Evolutionary conservation across 2,113 vertebrate species (phyloP).

Genomic region (Sturnira hondurensis): DNA sequence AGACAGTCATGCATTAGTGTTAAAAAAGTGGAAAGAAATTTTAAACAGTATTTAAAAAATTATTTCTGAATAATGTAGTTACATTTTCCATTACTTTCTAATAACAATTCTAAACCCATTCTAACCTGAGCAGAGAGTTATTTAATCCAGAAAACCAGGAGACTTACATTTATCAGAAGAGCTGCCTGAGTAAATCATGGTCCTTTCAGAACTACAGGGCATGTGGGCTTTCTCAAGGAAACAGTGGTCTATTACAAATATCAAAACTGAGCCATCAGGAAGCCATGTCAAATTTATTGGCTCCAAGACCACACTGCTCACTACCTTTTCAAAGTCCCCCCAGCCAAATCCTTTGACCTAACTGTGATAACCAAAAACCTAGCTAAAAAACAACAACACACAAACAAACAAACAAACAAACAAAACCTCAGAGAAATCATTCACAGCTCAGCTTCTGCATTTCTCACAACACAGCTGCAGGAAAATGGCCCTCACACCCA

Average conservation of each 20-base stretch:
- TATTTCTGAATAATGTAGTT: background rate
- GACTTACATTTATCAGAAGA: background rate
- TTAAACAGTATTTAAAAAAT: background rate
- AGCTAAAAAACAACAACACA: background rate
- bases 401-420: too few species aligned
- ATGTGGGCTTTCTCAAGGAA: background rate
- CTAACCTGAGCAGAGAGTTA: background rate
- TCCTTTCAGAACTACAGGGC: background rate
- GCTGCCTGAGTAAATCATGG: background rate
- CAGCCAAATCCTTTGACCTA: background rate
- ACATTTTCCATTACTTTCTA: background rate
- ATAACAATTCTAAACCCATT: background rate
- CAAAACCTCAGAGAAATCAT: background rate
- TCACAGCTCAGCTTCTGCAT: background rate
- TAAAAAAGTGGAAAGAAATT: background rate
- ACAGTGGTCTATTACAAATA: background rate
- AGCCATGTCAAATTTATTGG: background rate
- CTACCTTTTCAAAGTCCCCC: background rate
- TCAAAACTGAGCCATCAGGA: background rate
- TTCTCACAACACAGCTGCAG: background rate
- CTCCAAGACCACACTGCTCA: background rate
- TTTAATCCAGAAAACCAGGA: background rate
- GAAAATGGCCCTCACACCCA: background rate
- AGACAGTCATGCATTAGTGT: background rate
- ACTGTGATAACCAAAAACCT: background rate